Conservation (phyloP, 2,888 invertebrate genomes). For the Ormyrus nitidulus region DNA sequence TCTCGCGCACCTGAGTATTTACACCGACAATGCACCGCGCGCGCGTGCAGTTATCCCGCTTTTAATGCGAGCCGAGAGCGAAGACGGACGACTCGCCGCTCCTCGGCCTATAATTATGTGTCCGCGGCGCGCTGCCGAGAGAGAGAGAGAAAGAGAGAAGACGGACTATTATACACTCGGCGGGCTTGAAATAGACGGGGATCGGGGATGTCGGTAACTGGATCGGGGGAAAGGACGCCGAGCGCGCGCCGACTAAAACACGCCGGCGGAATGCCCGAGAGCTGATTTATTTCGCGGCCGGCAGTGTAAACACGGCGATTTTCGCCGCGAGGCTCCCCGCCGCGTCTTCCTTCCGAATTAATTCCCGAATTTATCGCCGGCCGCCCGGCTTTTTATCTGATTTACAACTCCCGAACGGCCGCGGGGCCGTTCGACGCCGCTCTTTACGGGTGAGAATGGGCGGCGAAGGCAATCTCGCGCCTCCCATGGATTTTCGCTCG, state of each 20-base stretch:
- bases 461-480: too few relatives aligned
- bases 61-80: neutral
- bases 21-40: too few relatives aligned
- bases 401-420: too few relatives aligned
- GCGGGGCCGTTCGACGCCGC: too few relatives aligned
- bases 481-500: neutral
- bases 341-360: too few relatives aligned
- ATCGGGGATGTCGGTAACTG: conserved; percentile 38
- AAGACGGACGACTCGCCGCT: neutral
- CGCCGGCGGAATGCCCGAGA: conserved; percentile 8
- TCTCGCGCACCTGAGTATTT: too few relatives aligned
- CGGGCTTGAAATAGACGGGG: conserved; percentile 23
- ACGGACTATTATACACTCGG: conserved; percentile 4
- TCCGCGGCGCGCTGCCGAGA: neutral
- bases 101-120: conserved; percentile 25
- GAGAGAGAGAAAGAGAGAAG: neutral
- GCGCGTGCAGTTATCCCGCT: neutral
- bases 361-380: too few relatives aligned
- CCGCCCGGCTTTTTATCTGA: too few relatives aligned
- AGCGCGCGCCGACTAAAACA: neutral
- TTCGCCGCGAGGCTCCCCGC: too few relatives aligned
- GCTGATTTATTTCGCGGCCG: conserved; percentile 28
- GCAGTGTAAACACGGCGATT: conserved; percentile 16
- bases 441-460: too few relatives aligned
- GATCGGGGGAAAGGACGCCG: neutral